Evolutionary conservation across 1,140 invertebrate genomes (phyloP).

Genomic region (Heliconius eleuchia): DNA sequence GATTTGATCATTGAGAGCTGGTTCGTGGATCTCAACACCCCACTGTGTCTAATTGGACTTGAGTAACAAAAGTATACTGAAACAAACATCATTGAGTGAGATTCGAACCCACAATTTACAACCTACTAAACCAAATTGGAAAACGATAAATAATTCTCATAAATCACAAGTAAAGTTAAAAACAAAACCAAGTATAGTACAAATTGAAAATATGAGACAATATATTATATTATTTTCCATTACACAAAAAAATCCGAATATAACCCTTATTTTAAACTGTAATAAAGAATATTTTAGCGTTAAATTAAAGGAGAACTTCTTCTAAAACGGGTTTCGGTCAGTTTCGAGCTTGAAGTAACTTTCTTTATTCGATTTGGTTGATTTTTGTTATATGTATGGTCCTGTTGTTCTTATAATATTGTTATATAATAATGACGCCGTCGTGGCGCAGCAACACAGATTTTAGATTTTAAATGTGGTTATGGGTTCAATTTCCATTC

Average conservation of each 20-base stretch:
- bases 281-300: background rate
- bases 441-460: too few relatives aligned
- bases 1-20: too few relatives aligned
- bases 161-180: background rate
- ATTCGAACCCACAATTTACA: background rate
- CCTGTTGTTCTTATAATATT: background rate
- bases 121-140: background rate
- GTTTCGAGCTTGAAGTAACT: constrained; percentile 2
- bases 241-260: background rate
- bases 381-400: background rate
- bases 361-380: constrained; percentile 10
- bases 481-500: background rate
- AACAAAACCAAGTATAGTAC: background rate
- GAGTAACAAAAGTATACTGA: background rate
- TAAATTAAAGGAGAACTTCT: background rate
- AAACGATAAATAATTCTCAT: background rate
- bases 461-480: background rate
- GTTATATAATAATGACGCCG: background rate
- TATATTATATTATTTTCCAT: background rate
- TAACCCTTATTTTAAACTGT: background rate
- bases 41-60: too few relatives aligned
- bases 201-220: constrained; percentile 2
- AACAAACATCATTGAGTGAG: background rate
- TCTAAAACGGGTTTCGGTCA: constrained; percentile 9
- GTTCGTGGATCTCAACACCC: too few relatives aligned